Percentiles rank a stretch among this genome's conserved stretches.
These are phyloP conservation scores for Limenitis arthemis DNA, from an alignment of 2,888 invertebrate species.

Conservation along the genomic window DNA sequence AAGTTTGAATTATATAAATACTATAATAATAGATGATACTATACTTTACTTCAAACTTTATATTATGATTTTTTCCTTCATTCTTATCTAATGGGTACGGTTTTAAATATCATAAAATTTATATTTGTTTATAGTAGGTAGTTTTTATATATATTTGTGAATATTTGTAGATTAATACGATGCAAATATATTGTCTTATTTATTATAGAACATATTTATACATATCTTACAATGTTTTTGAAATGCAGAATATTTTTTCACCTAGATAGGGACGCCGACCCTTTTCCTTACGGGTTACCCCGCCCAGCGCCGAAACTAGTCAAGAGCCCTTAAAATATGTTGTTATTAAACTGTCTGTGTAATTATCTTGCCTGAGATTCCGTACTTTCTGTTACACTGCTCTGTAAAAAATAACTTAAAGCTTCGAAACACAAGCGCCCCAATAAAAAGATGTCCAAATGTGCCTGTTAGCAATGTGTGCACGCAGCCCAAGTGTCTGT, in stretches of 20 bases:
- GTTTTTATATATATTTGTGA: no score
- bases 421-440: slow-evolving; percentile 47
- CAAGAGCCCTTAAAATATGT: slow-evolving; percentile 43
- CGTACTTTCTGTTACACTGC: slow-evolving; percentile 48
- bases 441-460: slow-evolving; percentile 42
- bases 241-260: slow-evolving; percentile 57
- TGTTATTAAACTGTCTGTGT: slow-evolving; percentile 42
- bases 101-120: no score
- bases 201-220: slow-evolving; percentile 8
- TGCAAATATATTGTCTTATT: slow-evolving; percentile 11
- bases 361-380: slow-evolving; percentile 48
- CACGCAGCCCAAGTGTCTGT: slow-evolving; percentile 64
- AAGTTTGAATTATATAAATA: slow-evolving; percentile 3
- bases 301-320: slow-evolving; percentile 65
- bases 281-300: slow-evolving; percentile 55
- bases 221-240: slow-evolving; percentile 38
- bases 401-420: slow-evolving; percentile 30
- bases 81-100: no score
- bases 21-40: no score
- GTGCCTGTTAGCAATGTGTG: slow-evolving; percentile 68
- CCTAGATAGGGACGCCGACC: slow-evolving; percentile 52
- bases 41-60: no score
- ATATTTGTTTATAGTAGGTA: no score
- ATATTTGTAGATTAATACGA: no score
- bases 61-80: no score